These are phyloP conservation scores for Bombus vancouverensis DNA, from an alignment of 1,140 invertebrate species.

Conservation along the genomic window DNA sequence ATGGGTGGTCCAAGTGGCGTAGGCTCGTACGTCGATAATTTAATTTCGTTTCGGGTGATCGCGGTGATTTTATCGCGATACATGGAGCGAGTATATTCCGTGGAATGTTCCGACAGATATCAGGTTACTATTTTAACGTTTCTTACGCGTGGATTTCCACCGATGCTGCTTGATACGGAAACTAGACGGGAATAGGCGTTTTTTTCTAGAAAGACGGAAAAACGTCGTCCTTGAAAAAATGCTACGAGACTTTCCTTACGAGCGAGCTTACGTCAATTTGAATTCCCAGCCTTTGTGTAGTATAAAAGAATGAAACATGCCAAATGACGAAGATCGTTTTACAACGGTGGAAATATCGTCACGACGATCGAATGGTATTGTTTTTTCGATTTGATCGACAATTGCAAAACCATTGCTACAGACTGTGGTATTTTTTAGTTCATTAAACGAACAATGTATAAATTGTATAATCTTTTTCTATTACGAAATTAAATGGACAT, in stretches of 20 bases:
- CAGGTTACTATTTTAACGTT: fast-evolving
- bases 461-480: constrained; percentile 5
- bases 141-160: neutral
- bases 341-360: constrained; percentile 21
- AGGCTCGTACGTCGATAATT: neutral
- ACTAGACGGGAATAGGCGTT: too few relatives aligned
- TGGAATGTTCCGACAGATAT: neutral
- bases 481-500: neutral
- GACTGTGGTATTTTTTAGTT: constrained; percentile 3
- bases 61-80: too few relatives aligned
- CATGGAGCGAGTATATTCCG: neutral
- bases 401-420: neutral
- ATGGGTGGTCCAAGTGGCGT: neutral
- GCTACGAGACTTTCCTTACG: neutral
- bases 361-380: neutral
- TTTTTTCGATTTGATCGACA: neutral
- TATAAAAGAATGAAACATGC: neutral
- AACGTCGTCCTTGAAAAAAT: too few relatives aligned
- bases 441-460: neutral
- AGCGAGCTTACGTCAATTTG: neutral
- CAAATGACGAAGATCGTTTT: neutral
- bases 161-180: neutral
- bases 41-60: neutral
- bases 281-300: neutral
- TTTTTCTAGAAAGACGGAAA: neutral